These are phyloP conservation scores for Martes flavigula DNA, from an alignment of 2,797 vertebrate species.

Conservation along the genomic window DNA sequence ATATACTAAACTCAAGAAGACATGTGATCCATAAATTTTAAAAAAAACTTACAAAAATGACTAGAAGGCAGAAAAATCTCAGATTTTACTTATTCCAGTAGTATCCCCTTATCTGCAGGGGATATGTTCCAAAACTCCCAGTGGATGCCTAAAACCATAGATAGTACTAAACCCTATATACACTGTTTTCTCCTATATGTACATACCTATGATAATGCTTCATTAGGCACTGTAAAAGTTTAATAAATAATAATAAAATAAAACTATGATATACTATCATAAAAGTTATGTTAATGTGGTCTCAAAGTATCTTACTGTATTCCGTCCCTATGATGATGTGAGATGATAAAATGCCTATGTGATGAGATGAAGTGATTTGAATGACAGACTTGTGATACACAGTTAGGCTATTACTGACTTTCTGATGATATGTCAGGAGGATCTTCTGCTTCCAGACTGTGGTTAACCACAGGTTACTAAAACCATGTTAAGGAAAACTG, in stretches of 20 bases:
- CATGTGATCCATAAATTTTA: not conserved
- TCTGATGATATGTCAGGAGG: not conserved
- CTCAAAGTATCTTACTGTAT: not conserved
- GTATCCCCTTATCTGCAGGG: not conserved
- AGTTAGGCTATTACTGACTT: not conserved
- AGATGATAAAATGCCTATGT: not conserved
- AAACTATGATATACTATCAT: not conserved
- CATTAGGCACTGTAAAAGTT: not conserved
- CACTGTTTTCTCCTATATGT: not conserved
- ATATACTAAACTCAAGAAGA: not conserved
- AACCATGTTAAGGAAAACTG: not conserved
- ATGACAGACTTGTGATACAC: not conserved
- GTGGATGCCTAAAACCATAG: not conserved
- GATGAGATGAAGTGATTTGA: not conserved
- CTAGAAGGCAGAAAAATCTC: not conserved
- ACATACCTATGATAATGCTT: not conserved
- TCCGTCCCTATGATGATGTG: not conserved
- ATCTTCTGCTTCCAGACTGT: not conserved
- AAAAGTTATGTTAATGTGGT: not conserved
- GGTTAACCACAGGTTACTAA: not conserved
- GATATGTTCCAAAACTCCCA: not conserved
- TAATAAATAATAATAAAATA: not conserved
- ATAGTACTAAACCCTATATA: not conserved
- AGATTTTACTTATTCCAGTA: not conserved
- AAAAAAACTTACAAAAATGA: not conserved